Base-by-base conservation (phyloP, 2,113 vertebrate species). In the Ceyx cyanopectus region DNA sequence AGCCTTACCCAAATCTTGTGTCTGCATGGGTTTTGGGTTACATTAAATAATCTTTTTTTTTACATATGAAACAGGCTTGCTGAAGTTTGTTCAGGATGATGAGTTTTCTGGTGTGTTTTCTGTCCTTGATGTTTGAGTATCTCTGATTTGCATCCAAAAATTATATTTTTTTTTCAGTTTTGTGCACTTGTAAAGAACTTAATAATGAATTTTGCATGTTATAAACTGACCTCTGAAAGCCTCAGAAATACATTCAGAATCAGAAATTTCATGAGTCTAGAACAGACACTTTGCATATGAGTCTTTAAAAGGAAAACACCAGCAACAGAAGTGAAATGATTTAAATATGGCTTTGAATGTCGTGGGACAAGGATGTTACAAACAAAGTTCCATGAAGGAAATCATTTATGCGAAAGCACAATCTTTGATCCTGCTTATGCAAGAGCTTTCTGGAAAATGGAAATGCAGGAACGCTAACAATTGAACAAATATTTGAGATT, bases 401-500 rank as follows among this genome's bases (percentile, higher is more conserved):
- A 69, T 14, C 10, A 84, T 63, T 86, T 87, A 48, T 34, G 37
- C 4, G 5, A 90, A 86, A 87, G 56, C 70, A 87, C 58, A 88
- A 2, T 86, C 32, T 91, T 92, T 90, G 60, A 85, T 87, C 78
- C 56, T 85, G 41, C 66, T 90, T 81, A 73, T 48, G 30, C 26
- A 69, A 24, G 22, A 62, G 21, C 11, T 74, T 78, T 94, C 85
- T 81, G 69, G 79, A 90, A 95, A 91, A 94, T 69, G 57, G 76
- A 93, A 91, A 84, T 53, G 51, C 27, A 92, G 57, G 60, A 84
- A 88, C 30, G 21, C 67, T 81, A 89, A 72, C 37, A 96, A 68
- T 21, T 85, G 83, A 78, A 82, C 51, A 95, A 92, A 92, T 85
- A 80, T 68, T 76, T 92, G 77, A 87, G 81, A 86, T 56, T 83